Base-by-base conservation (phyloP, 1,140 invertebrate species). In the Hestina assimilis region DNA sequence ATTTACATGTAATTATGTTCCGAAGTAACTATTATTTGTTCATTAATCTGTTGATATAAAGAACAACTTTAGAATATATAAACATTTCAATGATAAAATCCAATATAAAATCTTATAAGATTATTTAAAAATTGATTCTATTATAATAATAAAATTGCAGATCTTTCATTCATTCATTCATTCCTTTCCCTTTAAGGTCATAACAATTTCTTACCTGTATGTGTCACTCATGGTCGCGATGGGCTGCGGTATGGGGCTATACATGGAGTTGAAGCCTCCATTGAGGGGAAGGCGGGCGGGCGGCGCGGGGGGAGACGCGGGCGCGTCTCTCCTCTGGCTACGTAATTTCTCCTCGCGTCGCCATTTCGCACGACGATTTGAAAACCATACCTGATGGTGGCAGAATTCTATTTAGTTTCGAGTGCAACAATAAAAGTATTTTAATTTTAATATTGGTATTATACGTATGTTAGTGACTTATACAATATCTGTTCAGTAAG, bases 321-420 rank as follows among this genome's bases (percentile, higher is more conserved):
- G 79, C 12, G 89, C 88, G 48, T 89, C 86, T 12, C 89, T 79
- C 48, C 96, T 83, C 86, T 98, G 97, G 71, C 96, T 97, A 21
- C 97, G 92, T 23, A 99, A 89, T 83, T 99, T 99, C 83, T 99
- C 98, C 84, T 99, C 98, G 3, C 98, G 92, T 38, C 98, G 92
- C 97, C 97, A 99, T 91, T 99, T 99, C 59, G 98, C 98, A 41
- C 98, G 92, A 45, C 98, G 93, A 89, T 99, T 99, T 35, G 96
- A 98, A 90, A 99, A 99, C 98, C 98, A 99, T 21, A 98, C 96
- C 96, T 98, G 79, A 21, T 38, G 42, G n/a, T 19, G 12, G 7
- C 33, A 38, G 9, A 38, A 17, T 9, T 31, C 2, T 9, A 9
- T 19, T 20, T 38, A 38, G 17, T 17, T n/a, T 19, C 4, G 3